These are phyloP conservation scores for Crotophaga sulcirostris DNA, from an alignment of 2,113 vertebrate species.

Conservation along the genomic window DNA sequence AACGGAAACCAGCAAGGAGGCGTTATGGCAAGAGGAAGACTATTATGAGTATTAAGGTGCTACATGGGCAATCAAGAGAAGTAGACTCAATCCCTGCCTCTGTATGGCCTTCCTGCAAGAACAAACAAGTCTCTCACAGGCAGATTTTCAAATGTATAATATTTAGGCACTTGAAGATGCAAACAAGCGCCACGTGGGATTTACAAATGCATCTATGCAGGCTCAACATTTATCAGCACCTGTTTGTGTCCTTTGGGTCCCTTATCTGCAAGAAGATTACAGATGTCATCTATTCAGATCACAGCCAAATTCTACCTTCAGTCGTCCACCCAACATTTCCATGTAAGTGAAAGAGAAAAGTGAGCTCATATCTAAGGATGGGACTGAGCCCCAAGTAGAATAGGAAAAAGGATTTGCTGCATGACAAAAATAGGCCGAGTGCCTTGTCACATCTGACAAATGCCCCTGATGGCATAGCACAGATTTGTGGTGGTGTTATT, in stretches of 20 bases:
- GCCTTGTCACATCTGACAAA: slow-evolving; percentile 20
- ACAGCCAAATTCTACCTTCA: slow-evolving; percentile 35
- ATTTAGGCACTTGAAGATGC: background rate
- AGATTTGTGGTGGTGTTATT: background rate
- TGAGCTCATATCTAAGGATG: slow-evolving; percentile 46
- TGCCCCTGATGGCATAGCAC: background rate
- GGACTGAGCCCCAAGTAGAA: slow-evolving; percentile 14
- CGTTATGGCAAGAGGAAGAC: background rate
- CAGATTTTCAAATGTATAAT: background rate
- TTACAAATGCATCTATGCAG: background rate
- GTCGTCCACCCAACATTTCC: background rate
- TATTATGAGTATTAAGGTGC: background rate
- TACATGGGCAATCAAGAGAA: background rate
- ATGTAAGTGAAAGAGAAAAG: background rate
- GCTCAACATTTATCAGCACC: background rate
- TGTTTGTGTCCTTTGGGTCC: background rate
- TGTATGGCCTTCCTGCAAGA: background rate
- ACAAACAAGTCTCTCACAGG: background rate
- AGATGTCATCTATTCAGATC: background rate
- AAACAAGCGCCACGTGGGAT: background rate
- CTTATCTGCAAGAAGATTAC: background rate
- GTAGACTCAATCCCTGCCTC: background rate
- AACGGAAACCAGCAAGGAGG: background rate
- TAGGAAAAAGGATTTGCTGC: slow-evolving; percentile 61
- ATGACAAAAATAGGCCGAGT: slow-evolving; percentile 44